Base-by-base conservation (phyloP, 2,888 invertebrate genomes). In the Amiota mariae region DNA sequence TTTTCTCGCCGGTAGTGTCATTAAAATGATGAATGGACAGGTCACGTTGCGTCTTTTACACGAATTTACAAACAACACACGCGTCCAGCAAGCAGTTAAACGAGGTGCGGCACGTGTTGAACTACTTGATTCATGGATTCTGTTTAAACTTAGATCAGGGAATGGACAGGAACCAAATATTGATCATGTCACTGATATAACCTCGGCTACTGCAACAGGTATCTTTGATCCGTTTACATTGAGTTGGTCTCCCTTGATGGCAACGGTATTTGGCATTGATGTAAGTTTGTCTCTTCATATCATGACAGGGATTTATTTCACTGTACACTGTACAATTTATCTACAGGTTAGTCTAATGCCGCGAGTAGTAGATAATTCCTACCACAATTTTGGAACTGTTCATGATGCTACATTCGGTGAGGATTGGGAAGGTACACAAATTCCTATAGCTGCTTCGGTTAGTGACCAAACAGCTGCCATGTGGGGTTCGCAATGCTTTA, bases 151-250 rank as follows among this genome's bases (percentile, higher is more conserved):
- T 71, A 95, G 88, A 13, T 87, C 87, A 10, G 90, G 90, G 9
- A 84, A 85, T 66, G 81, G 82, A 1, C 18, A 74, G 1, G 76
- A 85, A 57, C 72, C 80, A 4, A 74, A 81, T 72, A 82, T 87
- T 2, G 87, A 88, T 51, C 96, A 96, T 89, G 93, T 96, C 73
- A 95, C 96, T 0, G 99, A 99, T 87, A 93, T 95, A n/a, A 96
- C 97, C 0, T 96, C 95, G 80, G 97, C 97, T 1, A 95, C 97
- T 51, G 95, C 96, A 1, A 97, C 98, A 0, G 98, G 97, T 1
- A 92, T 99, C 82, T 99, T 93, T 88, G 98, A 99, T 89, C 98
- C 98, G 0, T 99, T 97, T 88, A 93, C 94, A 76, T 92, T 96
- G 91, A 91, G 93, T 77, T 99, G 98, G 97, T 95, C 96, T 0